A percentile compares a stretch with the other conserved stretches of the same genome.
These are phyloP conservation scores for Eulemur albifrons DNA, from an alignment of 2,797 vertebrate species.

Conservation along the genomic window DNA sequence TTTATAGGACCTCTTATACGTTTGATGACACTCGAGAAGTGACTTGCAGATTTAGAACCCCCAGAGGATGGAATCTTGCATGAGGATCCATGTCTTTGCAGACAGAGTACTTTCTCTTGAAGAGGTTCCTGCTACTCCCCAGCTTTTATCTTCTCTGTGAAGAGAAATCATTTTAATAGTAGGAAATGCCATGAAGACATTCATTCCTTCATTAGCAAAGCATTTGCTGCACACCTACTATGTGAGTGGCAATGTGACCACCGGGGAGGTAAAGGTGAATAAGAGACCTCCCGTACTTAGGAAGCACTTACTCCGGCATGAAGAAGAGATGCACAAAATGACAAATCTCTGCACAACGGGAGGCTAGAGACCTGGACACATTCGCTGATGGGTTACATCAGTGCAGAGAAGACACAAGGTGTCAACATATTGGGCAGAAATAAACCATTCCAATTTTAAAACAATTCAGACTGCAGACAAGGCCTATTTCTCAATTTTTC, in stretches of 20 bases:
- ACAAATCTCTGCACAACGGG: no score
- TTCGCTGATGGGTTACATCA: accelerated
- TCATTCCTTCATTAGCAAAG: no score
- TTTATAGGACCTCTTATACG: no score
- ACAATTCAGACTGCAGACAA: not conserved
- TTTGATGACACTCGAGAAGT: not conserved
- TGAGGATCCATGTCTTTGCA: no score
- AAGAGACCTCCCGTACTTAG: accelerated
- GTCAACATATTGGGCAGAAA: accelerated
- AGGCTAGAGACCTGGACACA: not conserved
- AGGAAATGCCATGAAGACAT: not conserved
- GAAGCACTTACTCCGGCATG: accelerated
- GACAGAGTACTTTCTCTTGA: accelerated
- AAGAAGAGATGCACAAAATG: not conserved
- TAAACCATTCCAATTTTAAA: not conserved
- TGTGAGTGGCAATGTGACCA: no score
- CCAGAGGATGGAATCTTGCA: accelerated
- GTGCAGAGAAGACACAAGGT: accelerated
- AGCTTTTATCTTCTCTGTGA: no score
- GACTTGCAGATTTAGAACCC: no score
- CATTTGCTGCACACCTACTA: not conserved
- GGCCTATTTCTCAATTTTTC: not conserved
- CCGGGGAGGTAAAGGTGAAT: no score
- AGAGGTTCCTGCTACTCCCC: accelerated
- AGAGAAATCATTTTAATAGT: not conserved